phyloP scores from a whole-genome alignment of 2,888 invertebrate species.

The Phorcus lineatus region DNA sequence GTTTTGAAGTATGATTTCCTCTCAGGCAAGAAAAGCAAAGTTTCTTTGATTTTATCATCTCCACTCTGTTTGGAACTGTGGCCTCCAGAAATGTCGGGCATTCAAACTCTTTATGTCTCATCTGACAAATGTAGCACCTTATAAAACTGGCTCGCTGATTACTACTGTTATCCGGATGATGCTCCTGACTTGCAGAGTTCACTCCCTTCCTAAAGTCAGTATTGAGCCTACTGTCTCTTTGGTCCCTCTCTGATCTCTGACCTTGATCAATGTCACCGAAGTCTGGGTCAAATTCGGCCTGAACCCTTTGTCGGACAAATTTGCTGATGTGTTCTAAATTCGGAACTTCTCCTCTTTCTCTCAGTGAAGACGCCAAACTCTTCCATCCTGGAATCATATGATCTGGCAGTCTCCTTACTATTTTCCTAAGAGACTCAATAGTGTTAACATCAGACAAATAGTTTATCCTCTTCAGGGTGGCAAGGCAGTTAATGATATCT shows the following conservation, averaged over 20 bases:
- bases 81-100: too few relatives aligned
- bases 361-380: background rate
- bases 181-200: background rate
- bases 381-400: slow-evolving; percentile 24
- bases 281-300: slow-evolving; percentile 29
- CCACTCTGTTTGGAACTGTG: background rate
- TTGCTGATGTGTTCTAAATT: background rate
- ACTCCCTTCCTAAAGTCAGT: background rate
- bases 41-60: background rate
- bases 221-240: background rate
- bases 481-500: slow-evolving; percentile 21
- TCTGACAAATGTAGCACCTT: slow-evolving; percentile 4
- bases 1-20: background rate
- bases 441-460: background rate
- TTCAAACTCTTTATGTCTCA: background rate
- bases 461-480: slow-evolving; percentile 5
- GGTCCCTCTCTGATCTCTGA: background rate
- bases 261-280: slow-evolving; percentile 24
- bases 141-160: background rate
- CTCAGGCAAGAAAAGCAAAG: slow-evolving; percentile 25
- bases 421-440: background rate
- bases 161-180: too few relatives aligned
- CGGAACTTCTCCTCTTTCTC: slow-evolving; percentile 25
- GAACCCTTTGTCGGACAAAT: slow-evolving; percentile 22
- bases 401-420: slow-evolving; percentile 19